These are phyloP conservation scores for Agrochola litura DNA, from an alignment of 2,888 invertebrate genomes.

Conservation along the genomic window DNA sequence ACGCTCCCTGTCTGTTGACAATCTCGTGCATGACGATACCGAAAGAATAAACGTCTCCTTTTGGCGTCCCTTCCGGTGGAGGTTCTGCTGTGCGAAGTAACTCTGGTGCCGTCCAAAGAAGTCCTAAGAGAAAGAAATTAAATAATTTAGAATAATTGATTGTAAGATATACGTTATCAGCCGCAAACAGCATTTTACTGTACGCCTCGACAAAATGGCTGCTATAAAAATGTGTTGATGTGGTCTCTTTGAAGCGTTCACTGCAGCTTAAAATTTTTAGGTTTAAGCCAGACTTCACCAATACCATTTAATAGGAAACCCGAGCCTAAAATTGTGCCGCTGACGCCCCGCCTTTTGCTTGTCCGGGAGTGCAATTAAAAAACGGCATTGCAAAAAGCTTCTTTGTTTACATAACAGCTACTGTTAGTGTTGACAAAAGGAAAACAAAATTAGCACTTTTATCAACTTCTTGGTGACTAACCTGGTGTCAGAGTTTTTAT, in stretches of 20 bases:
- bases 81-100: slow-evolving; percentile 92
- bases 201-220: not conserved
- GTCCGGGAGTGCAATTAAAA: slow-evolving; percentile 5
- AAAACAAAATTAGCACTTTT: not conserved
- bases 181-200: not conserved
- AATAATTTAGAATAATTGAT: not conserved
- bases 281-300: no score
- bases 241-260: not conserved
- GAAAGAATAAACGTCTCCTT: slow-evolving; percentile 98
- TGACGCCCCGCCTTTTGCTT: slow-evolving; percentile 10
- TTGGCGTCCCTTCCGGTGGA: slow-evolving; percentile 94
- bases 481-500: no score
- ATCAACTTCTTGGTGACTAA: no score
- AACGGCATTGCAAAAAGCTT: not conserved
- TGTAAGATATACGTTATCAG: not conserved
- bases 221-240: not conserved
- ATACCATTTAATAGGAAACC: not conserved
- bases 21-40: slow-evolving; percentile 98
- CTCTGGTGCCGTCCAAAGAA: slow-evolving; percentile 98
- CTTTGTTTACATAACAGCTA: not conserved
- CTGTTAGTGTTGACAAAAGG: not conserved
- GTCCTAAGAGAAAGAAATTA: slow-evolving; percentile 88
- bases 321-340: not conserved
- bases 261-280: not conserved
- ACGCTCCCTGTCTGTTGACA: slow-evolving; percentile 96